These are phyloP conservation scores for Coregonus ussuriensis DNA, from an alignment of 2,797 vertebrate species.

Conservation along the genomic window DNA sequence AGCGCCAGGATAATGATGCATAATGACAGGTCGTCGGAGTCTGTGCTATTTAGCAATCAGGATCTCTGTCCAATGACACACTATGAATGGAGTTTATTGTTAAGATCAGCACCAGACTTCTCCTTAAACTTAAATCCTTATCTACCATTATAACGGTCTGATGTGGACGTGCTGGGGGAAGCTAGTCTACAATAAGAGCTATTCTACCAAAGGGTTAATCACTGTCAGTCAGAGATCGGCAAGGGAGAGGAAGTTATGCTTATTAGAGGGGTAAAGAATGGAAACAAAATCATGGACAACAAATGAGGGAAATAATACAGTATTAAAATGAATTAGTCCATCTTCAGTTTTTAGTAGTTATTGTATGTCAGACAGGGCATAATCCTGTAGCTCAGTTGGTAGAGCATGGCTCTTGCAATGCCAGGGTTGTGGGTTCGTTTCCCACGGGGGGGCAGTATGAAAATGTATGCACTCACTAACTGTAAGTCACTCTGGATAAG, in stretches of 20 bases:
- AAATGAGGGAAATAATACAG: background rate
- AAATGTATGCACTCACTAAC: too few species aligned
- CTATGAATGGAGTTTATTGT: constrained; percentile 1
- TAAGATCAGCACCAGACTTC: constrained; percentile 14
- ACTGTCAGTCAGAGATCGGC: background rate
- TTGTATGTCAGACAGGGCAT: too few species aligned
- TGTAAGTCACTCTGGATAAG: too few species aligned
- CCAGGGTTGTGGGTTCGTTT: too few species aligned
- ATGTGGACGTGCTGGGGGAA: background rate
- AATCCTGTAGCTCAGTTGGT: too few species aligned
- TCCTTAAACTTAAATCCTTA: background rate
- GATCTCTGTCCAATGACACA: too few species aligned
- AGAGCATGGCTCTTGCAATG: too few species aligned
- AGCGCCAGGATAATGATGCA: constrained; percentile 45
- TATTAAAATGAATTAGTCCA: background rate
- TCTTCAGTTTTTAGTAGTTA: background rate
- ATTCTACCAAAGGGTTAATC: background rate
- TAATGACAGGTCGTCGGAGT: constrained; percentile 45
- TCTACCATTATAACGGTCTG: background rate
- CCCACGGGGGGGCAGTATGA: too few species aligned
- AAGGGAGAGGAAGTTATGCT: background rate
- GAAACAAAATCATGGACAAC: background rate
- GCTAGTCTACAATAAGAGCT: background rate
- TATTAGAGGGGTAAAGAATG: background rate
- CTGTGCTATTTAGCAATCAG: too few species aligned